Evolutionary conservation across 2,888 invertebrate species (phyloP), one percentile per base, ranked within the genome.

Genomic region (Tetranychus piercei): DNA sequence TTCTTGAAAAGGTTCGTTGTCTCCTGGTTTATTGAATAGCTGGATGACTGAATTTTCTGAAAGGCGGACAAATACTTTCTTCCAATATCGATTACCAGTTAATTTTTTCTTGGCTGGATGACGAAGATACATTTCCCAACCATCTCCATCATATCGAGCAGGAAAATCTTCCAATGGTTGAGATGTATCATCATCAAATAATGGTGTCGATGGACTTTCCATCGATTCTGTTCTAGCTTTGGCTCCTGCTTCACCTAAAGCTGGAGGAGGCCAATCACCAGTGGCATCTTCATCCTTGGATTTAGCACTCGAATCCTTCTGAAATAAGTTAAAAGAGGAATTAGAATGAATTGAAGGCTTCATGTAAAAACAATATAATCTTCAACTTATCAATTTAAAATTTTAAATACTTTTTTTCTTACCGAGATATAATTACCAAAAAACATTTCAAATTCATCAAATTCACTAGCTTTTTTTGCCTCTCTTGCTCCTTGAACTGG

Each of bases 21-120:
- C 93, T 1, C 87, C 87, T 74, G 88, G 87, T 79, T 88, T 88
- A 82, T 91, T 91, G 81, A 87, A 91, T 75, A 96, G 85, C 83
- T 94, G 93, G 76, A 97, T 86, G 71, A 90, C 88, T 0, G 77
- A 77, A 80, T 88, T 89, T 81, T 92, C 92, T 15, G 88, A 87
- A 75, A 97, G 81, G 76, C 88, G 88, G 7, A 96, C 90, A 82
- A 89, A 94, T 75, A 95, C 90, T 82, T 96, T 94, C 85, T 97
- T 97, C 99, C 99, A 99, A 84, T 92, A 95, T 79, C 86, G 77
- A 78, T 85, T 83, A 65, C 78, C 93, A 0, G 94, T 94, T 77
- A 94, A 92, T 83, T 94, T 94, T 86, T 95, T 95, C 83, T 95
- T 95, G 81, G 92, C 92, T 1, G 95, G 95, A 81, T 95, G 94